Evolutionary conservation across 1,140 invertebrate genomes (phyloP), one percentile per base, ranked within the genome.

Genomic region (Drosophila insularis): DNA sequence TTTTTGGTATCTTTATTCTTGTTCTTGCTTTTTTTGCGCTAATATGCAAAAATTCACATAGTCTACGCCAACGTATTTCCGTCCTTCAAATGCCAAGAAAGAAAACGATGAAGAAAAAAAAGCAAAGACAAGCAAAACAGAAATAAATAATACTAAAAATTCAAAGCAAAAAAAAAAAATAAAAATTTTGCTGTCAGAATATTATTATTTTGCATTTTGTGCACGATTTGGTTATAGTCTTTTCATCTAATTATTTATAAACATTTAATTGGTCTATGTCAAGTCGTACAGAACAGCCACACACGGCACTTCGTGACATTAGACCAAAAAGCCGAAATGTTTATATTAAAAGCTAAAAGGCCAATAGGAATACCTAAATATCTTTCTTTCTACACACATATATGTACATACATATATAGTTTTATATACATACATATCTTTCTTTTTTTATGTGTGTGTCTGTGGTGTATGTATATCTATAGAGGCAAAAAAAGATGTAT

Each of bases 41-140:
- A 85, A 85, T 85, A 86, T 85, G 81, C 81, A 85, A 85, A 85
- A 85, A 81, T 75, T 59, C 43, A 71, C 58, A 77, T 71, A 65
- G 54, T 78, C 43, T 50, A 50, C 80, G 69, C 71, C 72, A 85
- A 80, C 78, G 81, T 76, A 78, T 85, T 85, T 85, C 81, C 81
- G 82, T 87, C 81, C 81, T 85, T 87, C 78, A 81, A 81, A 75
- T 87, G 82, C 81, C 82, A 85, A 40, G 65, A 35, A 35, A 35
- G 32, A 37, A 37, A 4, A 10, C 35, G 27, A 27, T 5, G 27
- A 27, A 6, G 27, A 37, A 37, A 37, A 37, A 86, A 77, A 78
- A 46, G 53, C 35, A 50, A 62, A 74, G 74, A 74, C 40, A 55
- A 68, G 60, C 63, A 65, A 35, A 78, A 68, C 63, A 31, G 17